Percentiles rank a stretch among this genome's conserved stretches.
phyloP scores from a whole-genome alignment of 2,113 vertebrate genomes.

The Prunella fulvescens region DNA sequence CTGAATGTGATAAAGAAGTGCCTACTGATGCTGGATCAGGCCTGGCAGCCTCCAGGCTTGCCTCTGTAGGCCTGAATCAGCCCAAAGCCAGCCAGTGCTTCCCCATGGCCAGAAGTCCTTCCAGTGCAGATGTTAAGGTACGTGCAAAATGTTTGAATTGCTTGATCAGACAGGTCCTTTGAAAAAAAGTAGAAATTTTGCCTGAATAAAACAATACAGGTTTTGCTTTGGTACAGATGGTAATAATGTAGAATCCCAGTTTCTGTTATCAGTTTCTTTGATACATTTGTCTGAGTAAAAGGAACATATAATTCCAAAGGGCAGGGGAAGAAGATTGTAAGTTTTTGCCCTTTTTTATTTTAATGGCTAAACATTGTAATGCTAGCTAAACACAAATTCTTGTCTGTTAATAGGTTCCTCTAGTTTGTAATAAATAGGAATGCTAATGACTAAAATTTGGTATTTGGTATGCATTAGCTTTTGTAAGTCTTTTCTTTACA shows the following conservation, averaged over 20 bases:
- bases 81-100: not conserved
- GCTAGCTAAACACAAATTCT: constrained; percentile 78
- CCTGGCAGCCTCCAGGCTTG: not conserved
- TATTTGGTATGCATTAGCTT: constrained; percentile 80
- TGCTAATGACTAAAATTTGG: constrained; percentile 78
- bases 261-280: not conserved
- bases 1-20: not conserved
- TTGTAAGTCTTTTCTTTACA: constrained; percentile 74
- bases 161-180: not conserved
- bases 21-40: not conserved
- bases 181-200: not conserved
- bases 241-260: not conserved
- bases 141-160: not conserved
- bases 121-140: not conserved
- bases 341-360: constrained; percentile 67
- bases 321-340: not conserved
- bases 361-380: constrained; percentile 76
- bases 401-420: constrained; percentile 75
- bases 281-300: not conserved
- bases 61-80: not conserved
- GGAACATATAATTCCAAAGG: not conserved
- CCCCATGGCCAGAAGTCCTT: not conserved
- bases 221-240: not conserved
- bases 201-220: not conserved
- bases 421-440: constrained; percentile 80